Evolutionary conservation across 2,797 vertebrate genomes (phyloP).

Genomic region (Helostoma temminkii): DNA sequence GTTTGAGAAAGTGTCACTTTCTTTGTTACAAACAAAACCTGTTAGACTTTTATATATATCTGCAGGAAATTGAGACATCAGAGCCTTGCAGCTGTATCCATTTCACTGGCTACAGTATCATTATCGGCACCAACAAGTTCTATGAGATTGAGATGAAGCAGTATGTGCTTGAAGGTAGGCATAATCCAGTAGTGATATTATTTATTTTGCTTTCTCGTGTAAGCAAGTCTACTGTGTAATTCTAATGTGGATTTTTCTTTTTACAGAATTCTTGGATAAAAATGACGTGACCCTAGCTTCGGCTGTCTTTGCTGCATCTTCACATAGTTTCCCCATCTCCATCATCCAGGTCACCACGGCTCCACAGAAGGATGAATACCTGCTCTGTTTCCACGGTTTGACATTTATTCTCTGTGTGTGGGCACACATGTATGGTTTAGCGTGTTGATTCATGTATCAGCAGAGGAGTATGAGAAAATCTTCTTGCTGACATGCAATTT

Average conservation of each 20-base stretch:
- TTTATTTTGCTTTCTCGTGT: conserved; percentile 8
- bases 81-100: conserved; percentile 99
- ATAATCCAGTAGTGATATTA: conserved; percentile 5
- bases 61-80: conserved; percentile 97
- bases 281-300: conserved; percentile 95
- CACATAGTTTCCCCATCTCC: conserved; percentile 97
- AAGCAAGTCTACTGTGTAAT: conserved; percentile 6
- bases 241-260: conserved; percentile 28
- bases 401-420: conserved; percentile 14
- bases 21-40: neutral
- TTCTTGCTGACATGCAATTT: neutral
- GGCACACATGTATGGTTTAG: neutral
- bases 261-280: conserved; percentile 96
- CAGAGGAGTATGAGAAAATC: neutral
- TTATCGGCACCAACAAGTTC: conserved; percentile 99
- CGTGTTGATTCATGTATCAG: neutral
- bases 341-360: conserved; percentile 95
- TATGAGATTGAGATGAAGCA: conserved; percentile 99
- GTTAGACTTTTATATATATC: conserved; percentile 31
- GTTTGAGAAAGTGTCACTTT: neutral
- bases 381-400: conserved; percentile 97
- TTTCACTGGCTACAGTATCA: conserved; percentile 97
- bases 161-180: conserved; percentile 95
- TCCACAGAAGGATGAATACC: conserved; percentile 95
- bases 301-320: conserved; percentile 94